A percentile compares a stretch with the other conserved stretches of the same genome.
These are phyloP conservation scores for Nyctalus aviator DNA, from an alignment of 2,797 vertebrate species.

Conservation along the genomic window DNA sequence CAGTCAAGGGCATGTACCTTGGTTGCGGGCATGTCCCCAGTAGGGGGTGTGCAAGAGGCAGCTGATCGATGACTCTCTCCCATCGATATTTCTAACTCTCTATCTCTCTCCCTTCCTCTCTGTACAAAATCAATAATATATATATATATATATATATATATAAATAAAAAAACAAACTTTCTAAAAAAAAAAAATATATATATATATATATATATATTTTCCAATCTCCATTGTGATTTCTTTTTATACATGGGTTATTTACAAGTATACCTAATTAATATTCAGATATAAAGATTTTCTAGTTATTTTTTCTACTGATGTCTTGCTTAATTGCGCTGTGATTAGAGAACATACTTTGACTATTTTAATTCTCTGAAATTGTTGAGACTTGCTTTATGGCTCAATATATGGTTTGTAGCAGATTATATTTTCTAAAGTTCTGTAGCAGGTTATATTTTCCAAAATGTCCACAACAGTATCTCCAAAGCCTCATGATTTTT, in stretches of 20 bases:
- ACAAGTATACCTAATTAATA: background rate
- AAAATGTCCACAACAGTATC: background rate
- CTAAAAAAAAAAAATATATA: background rate
- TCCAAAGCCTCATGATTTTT: background rate
- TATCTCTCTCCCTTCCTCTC: too few relatives aligned
- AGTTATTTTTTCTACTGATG: background rate
- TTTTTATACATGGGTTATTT: background rate
- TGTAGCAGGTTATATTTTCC: background rate
- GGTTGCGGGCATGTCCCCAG: too few relatives aligned
- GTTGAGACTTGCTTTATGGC: background rate
- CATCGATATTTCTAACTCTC: too few relatives aligned
- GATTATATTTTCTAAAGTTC: background rate
- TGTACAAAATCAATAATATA: too few relatives aligned
- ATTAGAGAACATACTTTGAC: background rate
- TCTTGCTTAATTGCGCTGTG: background rate
- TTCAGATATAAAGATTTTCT: background rate
- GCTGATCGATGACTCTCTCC: too few relatives aligned
- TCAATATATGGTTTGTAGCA: background rate
- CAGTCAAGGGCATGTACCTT: too few relatives aligned
- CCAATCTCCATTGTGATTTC: background rate
- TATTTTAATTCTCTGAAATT: slow-evolving; percentile 44
- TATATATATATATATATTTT: background rate
- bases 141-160: too few relatives aligned
- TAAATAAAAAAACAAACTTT: background rate
- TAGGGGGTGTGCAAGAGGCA: too few relatives aligned